Base-by-base conservation (phyloP, 2,113 vertebrate species). In the Apaloderma vittatum region DNA sequence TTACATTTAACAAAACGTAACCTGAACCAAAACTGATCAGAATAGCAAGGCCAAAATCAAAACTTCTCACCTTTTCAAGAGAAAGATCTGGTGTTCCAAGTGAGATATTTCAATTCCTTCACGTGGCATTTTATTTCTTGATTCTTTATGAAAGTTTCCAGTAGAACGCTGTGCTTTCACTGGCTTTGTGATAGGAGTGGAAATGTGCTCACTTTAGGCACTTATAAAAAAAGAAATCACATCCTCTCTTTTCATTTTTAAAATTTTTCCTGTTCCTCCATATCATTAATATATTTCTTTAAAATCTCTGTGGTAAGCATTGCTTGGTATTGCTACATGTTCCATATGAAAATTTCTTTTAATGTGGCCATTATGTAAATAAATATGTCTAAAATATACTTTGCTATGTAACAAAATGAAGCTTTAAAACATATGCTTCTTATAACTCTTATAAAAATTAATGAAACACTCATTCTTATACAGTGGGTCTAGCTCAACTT, bases 361-460 rank as follows among this genome's bases (percentile, higher is more conserved):
- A 91, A 90, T 72, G n/a, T 58, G 73, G 74, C 58, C 52, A 21
- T 87, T 92, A 87, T 91, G 55, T 90, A 92, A 92, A 93, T 87
- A 93, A 94, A 93, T 88, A 90, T 30, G 59, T 86, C 93, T 67
- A 74, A 76, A 94, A 61, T 85, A 73, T 81, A 89, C 84, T 88
- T 81, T 36, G 37, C 79, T 83, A 61, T 46, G 76, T 65, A 77
- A 61, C 86, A 77, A 62, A 96, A 90, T 66, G 75, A 95, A 94
- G 34, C 72, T 91, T 92, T 72, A 84, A 81, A 66, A 86, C 66
- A 72, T 73, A 72, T 90, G 94, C 94, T 96, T 91, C 63, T 74
- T 89, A 95, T 96, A 96, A 93, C 32, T 71, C 84, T 90, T 89
- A 71, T 58, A 90, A 96, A 96, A 96, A 94, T 87, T 88, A 91